Conservation (phyloP, 1,140 invertebrate species). For the Drosophila novamexicana region DNA sequence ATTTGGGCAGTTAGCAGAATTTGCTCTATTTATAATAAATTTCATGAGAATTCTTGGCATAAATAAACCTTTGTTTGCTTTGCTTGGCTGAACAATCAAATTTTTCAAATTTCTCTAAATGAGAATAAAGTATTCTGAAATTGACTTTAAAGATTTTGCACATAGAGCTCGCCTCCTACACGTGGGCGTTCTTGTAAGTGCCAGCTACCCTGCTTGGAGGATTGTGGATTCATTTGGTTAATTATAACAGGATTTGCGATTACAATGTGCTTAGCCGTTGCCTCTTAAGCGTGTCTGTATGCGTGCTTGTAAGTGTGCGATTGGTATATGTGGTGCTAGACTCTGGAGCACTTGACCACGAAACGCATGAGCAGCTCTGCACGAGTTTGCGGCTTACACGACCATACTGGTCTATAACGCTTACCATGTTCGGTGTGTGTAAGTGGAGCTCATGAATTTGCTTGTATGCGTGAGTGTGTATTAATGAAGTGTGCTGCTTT, state of each 20-base stretch:
- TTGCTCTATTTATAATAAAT: background rate
- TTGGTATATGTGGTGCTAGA: constrained; percentile 30
- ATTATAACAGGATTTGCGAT: constrained; percentile 69
- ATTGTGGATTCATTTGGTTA: constrained; percentile 79
- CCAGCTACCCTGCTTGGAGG: too few species aligned
- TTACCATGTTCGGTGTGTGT: constrained; percentile 10
- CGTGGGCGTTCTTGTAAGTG: background rate
- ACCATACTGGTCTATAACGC: constrained; percentile 23
- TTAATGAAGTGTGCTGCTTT: constrained; percentile 36
- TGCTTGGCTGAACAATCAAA: background rate
- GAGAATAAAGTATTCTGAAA: background rate
- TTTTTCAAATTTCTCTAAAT: background rate
- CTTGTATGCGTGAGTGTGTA: constrained; percentile 13
- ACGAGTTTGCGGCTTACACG: constrained; percentile 25
- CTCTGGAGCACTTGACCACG: constrained; percentile 32
- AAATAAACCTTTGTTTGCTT: background rate
- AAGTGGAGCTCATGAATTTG: background rate
- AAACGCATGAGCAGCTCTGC: constrained; percentile 37
- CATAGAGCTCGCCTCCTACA: constrained; percentile 7
- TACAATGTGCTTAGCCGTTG: constrained; percentile 33
- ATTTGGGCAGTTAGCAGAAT: constrained; percentile 2
- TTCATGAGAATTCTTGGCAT: background rate
- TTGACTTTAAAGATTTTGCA: constrained; percentile 8
- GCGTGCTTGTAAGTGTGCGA: background rate
- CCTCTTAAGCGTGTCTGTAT: constrained; percentile 11